A percentile compares a stretch with the other conserved stretches of the same genome.
Evolutionary conservation across 92 coral and sea anemone species (phyloP).

Genomic region (Nematostella vectensis): DNA sequence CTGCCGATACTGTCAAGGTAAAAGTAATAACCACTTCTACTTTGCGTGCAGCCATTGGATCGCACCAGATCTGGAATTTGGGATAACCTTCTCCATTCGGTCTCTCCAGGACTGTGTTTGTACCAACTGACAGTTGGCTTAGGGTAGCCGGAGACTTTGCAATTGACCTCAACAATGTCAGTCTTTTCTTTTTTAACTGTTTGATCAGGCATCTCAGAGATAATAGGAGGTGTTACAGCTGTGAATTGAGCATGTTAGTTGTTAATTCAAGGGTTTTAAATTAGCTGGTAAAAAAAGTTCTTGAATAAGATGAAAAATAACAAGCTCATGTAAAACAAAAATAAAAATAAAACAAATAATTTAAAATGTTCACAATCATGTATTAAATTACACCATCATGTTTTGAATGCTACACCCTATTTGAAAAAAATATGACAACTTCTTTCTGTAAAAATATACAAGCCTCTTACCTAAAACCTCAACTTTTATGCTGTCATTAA

Average conservation of each 20-base stretch:
- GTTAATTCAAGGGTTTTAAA: too few relatives aligned
- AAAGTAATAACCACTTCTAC: constrained; percentile 8
- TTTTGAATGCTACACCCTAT: too few relatives aligned
- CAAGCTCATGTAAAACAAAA: too few relatives aligned
- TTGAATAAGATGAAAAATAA: too few relatives aligned
- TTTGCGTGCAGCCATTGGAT: not conserved
- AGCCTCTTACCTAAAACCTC: not conserved
- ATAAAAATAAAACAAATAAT: too few relatives aligned
- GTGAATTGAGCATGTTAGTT: too few relatives aligned
- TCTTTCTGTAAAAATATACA: too few relatives aligned
- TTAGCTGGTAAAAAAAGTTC: too few relatives aligned
- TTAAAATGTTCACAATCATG: too few relatives aligned
- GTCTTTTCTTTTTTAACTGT: constrained; percentile 2
- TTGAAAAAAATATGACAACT: too few relatives aligned
- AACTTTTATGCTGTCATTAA: constrained; percentile 10
- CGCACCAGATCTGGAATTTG: not conserved
- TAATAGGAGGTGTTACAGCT: not conserved
- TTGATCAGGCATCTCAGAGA: not conserved
- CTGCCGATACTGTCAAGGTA: not conserved
- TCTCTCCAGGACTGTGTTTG: constrained; percentile 3
- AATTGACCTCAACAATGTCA: constrained; percentile 5
- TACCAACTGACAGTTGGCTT: constrained; percentile 20
- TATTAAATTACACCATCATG: too few relatives aligned
- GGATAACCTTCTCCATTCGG: not conserved
- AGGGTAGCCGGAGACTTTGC: constrained; percentile 13